Percentiles rank a stretch among this genome's conserved stretches.
phyloP scores from a whole-genome alignment of 2,888 invertebrate species.

The Melolontha melolontha region DNA sequence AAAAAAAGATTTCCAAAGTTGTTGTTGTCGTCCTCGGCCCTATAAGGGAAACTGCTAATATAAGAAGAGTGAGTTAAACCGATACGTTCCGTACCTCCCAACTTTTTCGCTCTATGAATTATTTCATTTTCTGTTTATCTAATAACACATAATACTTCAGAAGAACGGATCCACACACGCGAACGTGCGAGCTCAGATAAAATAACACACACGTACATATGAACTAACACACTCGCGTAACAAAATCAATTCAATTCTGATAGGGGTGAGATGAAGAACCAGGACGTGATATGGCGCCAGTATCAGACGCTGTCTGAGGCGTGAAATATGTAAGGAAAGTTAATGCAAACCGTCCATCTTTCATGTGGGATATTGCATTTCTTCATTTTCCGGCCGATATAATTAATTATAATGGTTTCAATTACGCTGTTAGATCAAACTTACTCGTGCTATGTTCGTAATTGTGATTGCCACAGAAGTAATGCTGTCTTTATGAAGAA shows the following conservation, averaged over 20 bases:
- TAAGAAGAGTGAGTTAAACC: neutral
- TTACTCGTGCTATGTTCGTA: too few relatives aligned
- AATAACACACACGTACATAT: neutral
- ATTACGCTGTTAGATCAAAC: too few relatives aligned
- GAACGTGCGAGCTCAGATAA: neutral
- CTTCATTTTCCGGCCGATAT: slow-evolving; percentile 8
- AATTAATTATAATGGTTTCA: slow-evolving; percentile 1
- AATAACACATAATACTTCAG: slow-evolving; percentile 6
- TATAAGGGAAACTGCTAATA: slow-evolving; percentile 17
- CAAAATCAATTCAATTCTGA: slow-evolving; percentile 26
- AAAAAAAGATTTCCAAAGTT: slow-evolving; percentile 22
- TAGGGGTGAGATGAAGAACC: slow-evolving; percentile 39
- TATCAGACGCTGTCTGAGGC: slow-evolving; percentile 48
- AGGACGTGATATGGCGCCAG: slow-evolving; percentile 49
- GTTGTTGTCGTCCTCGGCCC: slow-evolving; percentile 11
- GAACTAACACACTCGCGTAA: neutral
- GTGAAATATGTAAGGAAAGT: slow-evolving; percentile 51
- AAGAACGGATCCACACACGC: too few relatives aligned
- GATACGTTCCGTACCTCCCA: neutral
- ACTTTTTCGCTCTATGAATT: slow-evolving; percentile 5
- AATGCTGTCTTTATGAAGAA: too few relatives aligned
- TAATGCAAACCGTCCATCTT: slow-evolving; percentile 50
- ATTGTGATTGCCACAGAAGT: too few relatives aligned
- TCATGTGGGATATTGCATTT: slow-evolving; percentile 22
- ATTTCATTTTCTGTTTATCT: slow-evolving; percentile 30